Base-by-base conservation (phyloP, 2,797 vertebrate species). In the Hemitrygon akajei region DNA sequence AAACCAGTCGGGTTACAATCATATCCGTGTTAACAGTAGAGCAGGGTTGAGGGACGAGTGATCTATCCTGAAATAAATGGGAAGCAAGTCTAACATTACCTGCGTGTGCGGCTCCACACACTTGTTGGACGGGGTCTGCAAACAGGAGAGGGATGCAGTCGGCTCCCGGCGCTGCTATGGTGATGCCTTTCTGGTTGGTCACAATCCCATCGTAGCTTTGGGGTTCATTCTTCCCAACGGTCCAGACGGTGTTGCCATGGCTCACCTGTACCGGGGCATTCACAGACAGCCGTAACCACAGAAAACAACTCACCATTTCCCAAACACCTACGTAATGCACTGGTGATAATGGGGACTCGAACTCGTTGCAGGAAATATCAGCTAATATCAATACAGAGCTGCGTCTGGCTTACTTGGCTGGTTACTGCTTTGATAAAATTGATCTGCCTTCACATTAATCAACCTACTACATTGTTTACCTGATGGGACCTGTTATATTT, bases 101-200 rank as follows among this genome's bases (percentile, higher is more conserved):
- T 96, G 99, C 97, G 91, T 99, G 99, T 94, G 98, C 98, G 30
- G 96, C 98, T 66, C 97, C 99, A 0, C 98, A 98, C 77, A 96
- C 98, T 96, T 97, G 98, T 94, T 94, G 95, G 95, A 97, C 96
- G 0, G 98, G 98, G 95, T 99, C 98, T 76, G 97, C 97, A 94
- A 99, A 99, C 93, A 99, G 96, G 94, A 99, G 94, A 0, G 98
- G 97, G 95, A 99, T 98, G 95, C 99, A 99, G 95, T 99, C 99
- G 22, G 99, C 98, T 1, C 98, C 98, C 0, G 98, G 98, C 84
- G 98, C 98, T 0, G 97, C 97, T 87, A 99, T 94, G 0, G 98
- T 98, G 76, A 98, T 94, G 2, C 97, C 97, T 0, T 80, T 96
- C 95, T 95, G 97, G 94, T 98, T 95, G 0, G 98, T 98, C 60